phyloP scores from a whole-genome alignment of 2,113 vertebrate species.

The Eubucco bourcierii region DNA sequence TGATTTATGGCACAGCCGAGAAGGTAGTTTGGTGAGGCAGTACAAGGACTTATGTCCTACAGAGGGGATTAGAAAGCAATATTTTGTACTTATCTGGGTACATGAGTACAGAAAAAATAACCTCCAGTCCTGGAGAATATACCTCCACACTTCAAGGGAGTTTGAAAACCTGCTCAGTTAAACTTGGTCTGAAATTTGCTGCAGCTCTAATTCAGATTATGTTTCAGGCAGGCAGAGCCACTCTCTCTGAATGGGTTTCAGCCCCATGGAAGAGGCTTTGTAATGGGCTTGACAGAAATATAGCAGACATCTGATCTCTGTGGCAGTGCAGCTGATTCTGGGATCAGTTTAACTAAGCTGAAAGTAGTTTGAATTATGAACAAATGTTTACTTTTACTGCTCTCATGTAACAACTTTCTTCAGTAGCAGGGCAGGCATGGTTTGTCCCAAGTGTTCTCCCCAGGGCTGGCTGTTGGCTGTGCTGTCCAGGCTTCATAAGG shows the following conservation, averaged over 20 bases:
- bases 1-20: not conserved
- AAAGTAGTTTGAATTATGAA: not conserved
- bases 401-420: not conserved
- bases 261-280: not conserved
- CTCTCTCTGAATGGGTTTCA: not conserved
- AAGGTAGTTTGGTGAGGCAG: not conserved
- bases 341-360: slow-evolving; percentile 3
- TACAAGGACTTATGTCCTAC: not conserved
- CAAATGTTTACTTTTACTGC: not conserved
- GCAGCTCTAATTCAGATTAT: not conserved
- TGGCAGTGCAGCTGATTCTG: not conserved
- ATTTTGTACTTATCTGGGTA: not conserved
- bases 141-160: not conserved
- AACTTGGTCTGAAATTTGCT: not conserved
- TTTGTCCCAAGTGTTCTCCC: not conserved
- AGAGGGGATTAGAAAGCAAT: not conserved
- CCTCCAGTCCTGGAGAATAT: not conserved
- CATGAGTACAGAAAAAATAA: not conserved
- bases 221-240: not conserved
- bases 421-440: not conserved
- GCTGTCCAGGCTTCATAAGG: not conserved
- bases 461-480: not conserved
- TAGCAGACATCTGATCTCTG: not conserved
- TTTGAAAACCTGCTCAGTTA: not conserved
- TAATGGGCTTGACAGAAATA: not conserved